phyloP scores from a whole-genome alignment of 2,113 vertebrate species.

The Callorhinus ursinus region DNA sequence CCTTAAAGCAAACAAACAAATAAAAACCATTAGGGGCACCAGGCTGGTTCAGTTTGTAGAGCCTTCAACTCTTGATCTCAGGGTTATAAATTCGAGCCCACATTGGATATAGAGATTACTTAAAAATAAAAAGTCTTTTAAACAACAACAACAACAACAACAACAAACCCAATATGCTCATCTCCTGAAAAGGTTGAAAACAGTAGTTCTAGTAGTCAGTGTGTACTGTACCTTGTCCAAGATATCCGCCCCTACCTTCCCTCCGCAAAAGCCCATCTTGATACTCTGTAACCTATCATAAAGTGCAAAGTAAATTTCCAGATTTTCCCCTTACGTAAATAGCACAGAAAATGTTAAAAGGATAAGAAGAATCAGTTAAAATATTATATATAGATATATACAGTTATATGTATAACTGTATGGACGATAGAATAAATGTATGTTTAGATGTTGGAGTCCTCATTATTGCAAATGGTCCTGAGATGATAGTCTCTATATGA shows the following conservation, averaged over 20 bases:
- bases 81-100: neutral
- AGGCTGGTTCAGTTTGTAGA: neutral
- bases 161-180: neutral
- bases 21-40: neutral
- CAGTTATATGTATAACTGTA: neutral
- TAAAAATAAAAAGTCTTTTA: neutral
- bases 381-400: neutral
- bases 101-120: neutral
- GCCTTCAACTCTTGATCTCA: neutral
- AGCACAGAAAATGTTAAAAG: neutral
- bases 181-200: neutral
- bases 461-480: neutral
- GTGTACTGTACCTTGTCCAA: neutral
- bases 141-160: neutral
- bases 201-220: neutral
- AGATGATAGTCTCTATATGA: neutral
- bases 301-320: neutral
- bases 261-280: neutral
- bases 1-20: neutral
- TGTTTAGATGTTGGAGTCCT: neutral
- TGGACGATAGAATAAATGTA: neutral
- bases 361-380: neutral
- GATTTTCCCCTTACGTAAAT: neutral
- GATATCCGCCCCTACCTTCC: too few species aligned
- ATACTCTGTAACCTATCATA: neutral